These are phyloP conservation scores for Otocyon megalotis DNA, from an alignment of 2,113 vertebrate genomes.

Conservation along the genomic window DNA sequence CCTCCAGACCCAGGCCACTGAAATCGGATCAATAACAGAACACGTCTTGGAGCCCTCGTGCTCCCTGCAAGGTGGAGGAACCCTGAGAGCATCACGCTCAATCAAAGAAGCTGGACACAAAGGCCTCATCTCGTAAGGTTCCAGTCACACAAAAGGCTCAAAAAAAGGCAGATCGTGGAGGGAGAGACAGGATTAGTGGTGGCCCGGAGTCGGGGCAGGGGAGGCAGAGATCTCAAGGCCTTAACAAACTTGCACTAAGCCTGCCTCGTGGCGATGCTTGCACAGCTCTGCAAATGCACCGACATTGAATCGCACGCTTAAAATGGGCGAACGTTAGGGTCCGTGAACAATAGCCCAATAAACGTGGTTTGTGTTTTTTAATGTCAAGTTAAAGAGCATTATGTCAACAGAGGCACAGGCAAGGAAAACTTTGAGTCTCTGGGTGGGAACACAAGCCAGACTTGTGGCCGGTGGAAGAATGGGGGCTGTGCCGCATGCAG, in stretches of 20 bases:
- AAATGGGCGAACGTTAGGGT: background rate
- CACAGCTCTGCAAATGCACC: background rate
- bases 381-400: background rate
- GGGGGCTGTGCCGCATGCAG: no score
- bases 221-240: background rate
- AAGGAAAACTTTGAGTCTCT: background rate
- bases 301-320: background rate
- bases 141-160: background rate
- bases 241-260: accelerated
- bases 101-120: background rate
- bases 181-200: background rate
- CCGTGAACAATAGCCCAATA: background rate
- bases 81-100: no score
- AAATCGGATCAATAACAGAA: no score
- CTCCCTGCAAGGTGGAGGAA: accelerated
- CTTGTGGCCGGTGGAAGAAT: background rate
- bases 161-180: background rate
- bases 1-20: background rate
- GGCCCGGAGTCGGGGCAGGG: background rate
- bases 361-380: background rate
- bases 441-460: background rate
- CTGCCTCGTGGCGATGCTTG: background rate
- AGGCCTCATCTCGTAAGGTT: background rate
- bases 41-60: background rate
- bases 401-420: no score